Percentiles rank a stretch among this genome's conserved stretches.
Evolutionary conservation across 1,140 invertebrate species (phyloP).

Genomic region (Periplaneta americana): DNA sequence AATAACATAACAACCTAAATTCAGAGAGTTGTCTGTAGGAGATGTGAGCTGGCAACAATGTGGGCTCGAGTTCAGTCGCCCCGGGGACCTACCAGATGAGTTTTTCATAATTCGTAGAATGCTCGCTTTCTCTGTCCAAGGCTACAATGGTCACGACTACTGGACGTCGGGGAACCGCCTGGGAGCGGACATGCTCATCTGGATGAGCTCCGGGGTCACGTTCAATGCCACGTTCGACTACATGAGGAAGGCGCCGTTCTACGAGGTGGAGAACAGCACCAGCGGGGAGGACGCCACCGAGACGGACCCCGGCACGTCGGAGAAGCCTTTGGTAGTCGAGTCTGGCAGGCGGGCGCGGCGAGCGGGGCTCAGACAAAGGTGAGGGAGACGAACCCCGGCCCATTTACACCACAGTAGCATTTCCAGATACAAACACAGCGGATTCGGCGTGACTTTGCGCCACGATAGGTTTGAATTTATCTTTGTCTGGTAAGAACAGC

Average conservation of each 20-base stretch:
- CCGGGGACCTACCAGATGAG: no score
- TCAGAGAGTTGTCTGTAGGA: no score
- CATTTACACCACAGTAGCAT: slow-evolving; percentile 68
- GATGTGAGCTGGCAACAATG: no score
- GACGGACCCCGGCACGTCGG: neutral
- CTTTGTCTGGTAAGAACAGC: no score
- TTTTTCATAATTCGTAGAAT: no score
- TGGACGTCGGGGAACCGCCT: slow-evolving; percentile 86
- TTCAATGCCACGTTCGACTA: slow-evolving; percentile 84
- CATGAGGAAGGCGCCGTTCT: slow-evolving; percentile 48
- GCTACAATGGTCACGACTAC: slow-evolving; percentile 75
- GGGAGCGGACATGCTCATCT: slow-evolving; percentile 79
- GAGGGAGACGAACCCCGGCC: slow-evolving; percentile 48
- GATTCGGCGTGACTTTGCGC: neutral
- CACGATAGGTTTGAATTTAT: no score
- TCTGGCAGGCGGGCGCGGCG: slow-evolving; percentile 23
- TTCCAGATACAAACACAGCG: neutral
- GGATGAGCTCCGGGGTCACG: slow-evolving; percentile 83
- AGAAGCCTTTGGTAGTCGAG: neutral
- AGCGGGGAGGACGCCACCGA: slow-evolving; percentile 21
- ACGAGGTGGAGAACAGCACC: slow-evolving; percentile 26
- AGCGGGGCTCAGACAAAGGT: slow-evolving; percentile 39
- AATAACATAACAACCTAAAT: no score
- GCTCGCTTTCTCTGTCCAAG: slow-evolving; percentile 37
- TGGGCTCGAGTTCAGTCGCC: no score